These are phyloP conservation scores for Spinus pinus DNA, from an alignment of 2,797 vertebrate genomes.

Conservation along the genomic window DNA sequence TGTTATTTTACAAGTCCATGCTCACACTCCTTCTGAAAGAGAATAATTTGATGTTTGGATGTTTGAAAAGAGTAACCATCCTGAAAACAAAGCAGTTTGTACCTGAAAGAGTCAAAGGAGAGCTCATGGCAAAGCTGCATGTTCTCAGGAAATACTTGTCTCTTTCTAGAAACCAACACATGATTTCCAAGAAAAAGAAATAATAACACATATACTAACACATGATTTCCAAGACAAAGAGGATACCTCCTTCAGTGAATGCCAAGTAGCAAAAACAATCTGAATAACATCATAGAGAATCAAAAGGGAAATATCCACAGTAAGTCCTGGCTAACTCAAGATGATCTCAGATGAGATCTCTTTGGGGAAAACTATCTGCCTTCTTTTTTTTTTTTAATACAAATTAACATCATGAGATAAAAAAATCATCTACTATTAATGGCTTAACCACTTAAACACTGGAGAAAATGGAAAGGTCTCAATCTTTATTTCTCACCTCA, in stretches of 20 bases:
- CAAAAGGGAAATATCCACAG: not conserved
- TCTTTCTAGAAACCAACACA: not conserved
- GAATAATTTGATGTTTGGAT: not conserved
- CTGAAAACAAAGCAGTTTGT: not conserved
- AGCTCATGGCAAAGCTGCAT: not conserved
- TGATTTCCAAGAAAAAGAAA: not conserved
- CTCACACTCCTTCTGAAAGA: not conserved
- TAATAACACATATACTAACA: no score
- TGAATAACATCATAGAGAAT: not conserved
- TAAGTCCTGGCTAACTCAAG: not conserved
- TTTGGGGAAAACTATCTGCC: not conserved
- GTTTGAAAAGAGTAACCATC: not conserved
- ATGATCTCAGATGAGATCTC: not conserved
- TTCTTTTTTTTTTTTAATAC: not conserved
- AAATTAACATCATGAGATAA: not conserved
- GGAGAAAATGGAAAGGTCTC: not conserved
- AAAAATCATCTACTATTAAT: not conserved
- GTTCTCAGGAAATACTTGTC: not conserved
- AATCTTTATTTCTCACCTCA: not conserved
- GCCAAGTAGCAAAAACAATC: not conserved
- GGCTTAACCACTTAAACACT: not conserved
- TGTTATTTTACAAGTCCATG: not conserved
- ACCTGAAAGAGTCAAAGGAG: not conserved
- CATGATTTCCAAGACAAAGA: not conserved
- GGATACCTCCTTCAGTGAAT: not conserved